Conservation (phyloP, 2,797 vertebrate species). For the Schizothorax lantsangensis region DNA sequence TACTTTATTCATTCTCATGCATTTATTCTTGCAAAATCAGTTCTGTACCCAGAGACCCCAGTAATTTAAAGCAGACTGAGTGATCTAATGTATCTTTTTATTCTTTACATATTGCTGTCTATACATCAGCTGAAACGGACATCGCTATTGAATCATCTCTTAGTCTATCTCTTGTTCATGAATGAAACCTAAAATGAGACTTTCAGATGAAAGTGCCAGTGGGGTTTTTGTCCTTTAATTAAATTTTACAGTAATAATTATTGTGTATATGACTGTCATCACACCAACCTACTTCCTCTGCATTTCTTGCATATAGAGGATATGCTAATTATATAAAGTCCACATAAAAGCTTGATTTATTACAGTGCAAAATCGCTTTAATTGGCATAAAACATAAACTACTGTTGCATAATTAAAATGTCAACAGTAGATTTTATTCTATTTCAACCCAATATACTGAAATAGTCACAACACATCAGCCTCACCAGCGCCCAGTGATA, state of each 20-base stretch:
- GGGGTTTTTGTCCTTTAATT: neutral
- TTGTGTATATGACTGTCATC: neutral
- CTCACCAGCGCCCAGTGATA: neutral
- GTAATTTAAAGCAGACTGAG: conserved; percentile 1
- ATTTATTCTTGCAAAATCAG: neutral
- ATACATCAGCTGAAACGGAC: neutral
- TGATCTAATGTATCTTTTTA: neutral
- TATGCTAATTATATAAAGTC: neutral
- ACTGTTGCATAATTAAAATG: neutral
- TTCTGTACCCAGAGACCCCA: neutral
- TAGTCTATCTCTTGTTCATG: neutral
- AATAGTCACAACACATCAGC: neutral
- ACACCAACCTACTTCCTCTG: neutral
- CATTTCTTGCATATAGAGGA: neutral
- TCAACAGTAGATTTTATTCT: neutral
- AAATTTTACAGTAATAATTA: neutral
- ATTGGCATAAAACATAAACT: neutral
- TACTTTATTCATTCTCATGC: neutral
- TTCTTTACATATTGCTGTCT: neutral
- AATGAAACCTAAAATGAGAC: neutral
- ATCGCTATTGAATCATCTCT: neutral
- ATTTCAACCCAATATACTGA: neutral
- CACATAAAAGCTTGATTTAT: neutral
- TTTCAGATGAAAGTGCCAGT: neutral
- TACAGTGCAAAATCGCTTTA: neutral